Evolutionary conservation across 2,797 vertebrate species (phyloP), one percentile per base, ranked within the genome.

Genomic region (Hipposideros larvatus): DNA sequence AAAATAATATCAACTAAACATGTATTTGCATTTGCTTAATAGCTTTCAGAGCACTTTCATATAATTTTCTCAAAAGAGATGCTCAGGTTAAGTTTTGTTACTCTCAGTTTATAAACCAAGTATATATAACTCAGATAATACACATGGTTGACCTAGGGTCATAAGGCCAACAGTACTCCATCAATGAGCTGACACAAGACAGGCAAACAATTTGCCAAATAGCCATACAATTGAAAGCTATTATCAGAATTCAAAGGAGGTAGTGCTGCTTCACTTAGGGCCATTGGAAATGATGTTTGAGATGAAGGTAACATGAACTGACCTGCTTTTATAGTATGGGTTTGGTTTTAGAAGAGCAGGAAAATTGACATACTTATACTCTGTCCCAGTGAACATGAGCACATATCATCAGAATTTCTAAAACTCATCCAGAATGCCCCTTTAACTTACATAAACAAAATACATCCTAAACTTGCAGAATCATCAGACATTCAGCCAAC

Each of bases 281-380:
- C 8, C 14, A 57, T 2, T 73, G 2, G 1, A 78, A 48, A 41
- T 37, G 46, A 92, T 55, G 16, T 55, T 28, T 86, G 78, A 37
- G 26, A 28, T 90, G 43, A 43, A 68, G 11, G 21, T 14, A 46
- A 37, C 1, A 41, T 48, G 41, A 61, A 63, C 19, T 46, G 34
- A 73, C 21, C 43, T 59, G 28, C 66, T 75, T 59, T 41, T n/a
- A 9, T n/a, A 66, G 1, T 59, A 55, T 31, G 9, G 46, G 5
- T 80, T 91, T 90, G 31, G 46, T 90, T 95, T 93, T 37, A 90
- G 24, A 87, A 93, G 11, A 2, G 10, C 11, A 88, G 34, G 8
- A 55, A 87, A 13, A 80, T 43, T 66, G 21, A 48, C 26, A 80
- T 5, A 22, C 16, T 53, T 74, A 7, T 11, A 22, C 24, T 22